Percentiles rank a stretch among this genome's conserved stretches.
Evolutionary conservation across 1,140 invertebrate genomes (phyloP).

Genomic region (Brachionus manjavacas): DNA sequence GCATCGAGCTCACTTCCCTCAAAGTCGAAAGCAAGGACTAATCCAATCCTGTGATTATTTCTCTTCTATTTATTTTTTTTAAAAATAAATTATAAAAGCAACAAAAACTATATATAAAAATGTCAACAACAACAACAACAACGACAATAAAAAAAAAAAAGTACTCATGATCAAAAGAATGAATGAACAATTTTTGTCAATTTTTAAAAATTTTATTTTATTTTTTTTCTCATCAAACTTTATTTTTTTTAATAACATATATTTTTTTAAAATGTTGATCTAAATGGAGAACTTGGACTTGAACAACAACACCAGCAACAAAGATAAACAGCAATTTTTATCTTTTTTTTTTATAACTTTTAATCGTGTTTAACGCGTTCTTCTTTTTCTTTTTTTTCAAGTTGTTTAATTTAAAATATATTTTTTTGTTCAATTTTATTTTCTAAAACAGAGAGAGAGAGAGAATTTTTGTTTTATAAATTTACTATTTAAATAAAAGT

Average conservation of each 20-base stretch:
- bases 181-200: not conserved
- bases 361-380: conserved; percentile 35
- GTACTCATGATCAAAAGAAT: not conserved
- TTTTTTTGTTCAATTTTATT: not conserved
- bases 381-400: not conserved
- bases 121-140: too few relatives aligned
- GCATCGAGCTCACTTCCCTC: conserved; percentile 7
- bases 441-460: not conserved
- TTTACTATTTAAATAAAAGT: conserved; percentile 6
- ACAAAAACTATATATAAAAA: too few relatives aligned
- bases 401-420: conserved; percentile 18
- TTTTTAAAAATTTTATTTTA: not conserved
- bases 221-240: not conserved
- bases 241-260: conserved; percentile 4
- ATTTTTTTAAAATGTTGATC: not conserved
- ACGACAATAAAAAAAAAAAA: too few relatives aligned
- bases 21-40: conserved; percentile 34
- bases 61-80: not conserved
- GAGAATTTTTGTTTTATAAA: conserved; percentile 25
- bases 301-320: not conserved
- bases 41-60: not conserved
- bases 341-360: not conserved
- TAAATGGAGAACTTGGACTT: not conserved
- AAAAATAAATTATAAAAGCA: too few relatives aligned
- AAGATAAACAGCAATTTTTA: not conserved